phyloP scores from a whole-genome alignment of 2,888 invertebrate genomes.

The Papilio gigon region DNA sequence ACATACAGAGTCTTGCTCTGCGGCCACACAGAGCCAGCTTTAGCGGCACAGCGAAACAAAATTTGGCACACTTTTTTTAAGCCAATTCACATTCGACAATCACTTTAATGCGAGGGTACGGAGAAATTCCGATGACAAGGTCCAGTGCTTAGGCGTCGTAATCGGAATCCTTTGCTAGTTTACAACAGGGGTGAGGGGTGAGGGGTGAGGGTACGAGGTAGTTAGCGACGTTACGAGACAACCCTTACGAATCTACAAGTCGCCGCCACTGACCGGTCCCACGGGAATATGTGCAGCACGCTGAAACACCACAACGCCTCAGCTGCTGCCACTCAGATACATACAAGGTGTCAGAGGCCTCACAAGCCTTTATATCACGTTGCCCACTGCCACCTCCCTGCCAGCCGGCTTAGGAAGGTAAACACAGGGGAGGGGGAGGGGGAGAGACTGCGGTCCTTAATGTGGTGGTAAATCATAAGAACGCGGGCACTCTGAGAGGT shows the following conservation, averaged over 20 bases:
- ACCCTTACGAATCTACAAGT: conserved; percentile 68
- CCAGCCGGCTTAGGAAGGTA: background rate
- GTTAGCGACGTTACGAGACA: conserved; percentile 59
- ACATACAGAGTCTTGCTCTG: conserved; percentile 6
- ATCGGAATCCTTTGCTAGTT: conserved; percentile 34
- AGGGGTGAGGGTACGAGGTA: background rate
- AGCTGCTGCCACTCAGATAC: conserved; percentile 18
- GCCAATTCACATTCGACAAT: conserved; percentile 30
- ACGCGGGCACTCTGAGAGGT: conserved; percentile 12
- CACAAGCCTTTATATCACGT: too few relatives aligned
- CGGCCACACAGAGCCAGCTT: conserved; percentile 5
- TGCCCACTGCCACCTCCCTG: background rate
- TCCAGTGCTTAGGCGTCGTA: background rate
- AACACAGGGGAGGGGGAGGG: background rate
- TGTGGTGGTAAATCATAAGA: too few relatives aligned
- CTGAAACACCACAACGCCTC: conserved; percentile 59
- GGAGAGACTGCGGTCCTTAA: background rate
- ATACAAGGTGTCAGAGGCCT: too few relatives aligned
- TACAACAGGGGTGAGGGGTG: conserved; percentile 3
- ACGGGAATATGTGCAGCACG: conserved; percentile 70
- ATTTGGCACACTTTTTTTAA: conserved; percentile 29
- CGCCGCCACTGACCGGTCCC: conserved; percentile 76
- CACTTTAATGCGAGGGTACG: background rate
- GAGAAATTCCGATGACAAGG: conserved; percentile 29
- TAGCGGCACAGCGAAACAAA: conserved; percentile 22